These are phyloP conservation scores for Lagorchestes hirsutus DNA, from an alignment of 2,797 vertebrate species.

Conservation along the genomic window DNA sequence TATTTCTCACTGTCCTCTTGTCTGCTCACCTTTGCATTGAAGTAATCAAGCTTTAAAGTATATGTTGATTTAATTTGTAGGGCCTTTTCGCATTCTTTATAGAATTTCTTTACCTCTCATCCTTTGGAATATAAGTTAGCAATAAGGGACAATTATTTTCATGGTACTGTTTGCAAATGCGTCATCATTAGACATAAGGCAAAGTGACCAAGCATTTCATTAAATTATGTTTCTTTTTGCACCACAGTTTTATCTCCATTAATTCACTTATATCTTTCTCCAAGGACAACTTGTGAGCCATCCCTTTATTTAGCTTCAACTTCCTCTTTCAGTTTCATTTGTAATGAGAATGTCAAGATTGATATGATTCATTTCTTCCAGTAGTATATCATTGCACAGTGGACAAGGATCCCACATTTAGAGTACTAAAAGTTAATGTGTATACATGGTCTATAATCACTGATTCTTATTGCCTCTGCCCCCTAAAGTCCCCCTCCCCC, in stretches of 20 bases:
- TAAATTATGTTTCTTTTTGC: neutral
- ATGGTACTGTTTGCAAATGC: neutral
- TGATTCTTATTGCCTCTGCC: neutral
- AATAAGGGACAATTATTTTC: neutral
- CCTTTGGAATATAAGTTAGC: neutral
- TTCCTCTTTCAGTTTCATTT: neutral
- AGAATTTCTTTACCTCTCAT: neutral
- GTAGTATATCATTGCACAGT: neutral
- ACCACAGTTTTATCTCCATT: neutral
- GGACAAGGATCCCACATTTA: neutral
- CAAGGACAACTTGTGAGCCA: neutral
- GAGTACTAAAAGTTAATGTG: neutral
- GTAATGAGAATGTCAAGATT: neutral
- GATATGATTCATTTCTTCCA: neutral
- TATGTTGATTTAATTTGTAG: neutral
- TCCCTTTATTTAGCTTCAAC: neutral
- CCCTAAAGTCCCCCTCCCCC: too few relatives aligned
- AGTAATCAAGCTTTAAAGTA: neutral
- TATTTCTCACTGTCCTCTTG: neutral
- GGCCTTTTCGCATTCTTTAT: neutral
- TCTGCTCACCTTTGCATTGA: neutral
- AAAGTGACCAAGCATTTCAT: neutral
- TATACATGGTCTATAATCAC: neutral
- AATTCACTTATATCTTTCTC: neutral
- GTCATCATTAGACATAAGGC: neutral